Base-by-base conservation (phyloP, 2,888 invertebrate genomes). In the Caenorhabditis sulstoni region DNA sequence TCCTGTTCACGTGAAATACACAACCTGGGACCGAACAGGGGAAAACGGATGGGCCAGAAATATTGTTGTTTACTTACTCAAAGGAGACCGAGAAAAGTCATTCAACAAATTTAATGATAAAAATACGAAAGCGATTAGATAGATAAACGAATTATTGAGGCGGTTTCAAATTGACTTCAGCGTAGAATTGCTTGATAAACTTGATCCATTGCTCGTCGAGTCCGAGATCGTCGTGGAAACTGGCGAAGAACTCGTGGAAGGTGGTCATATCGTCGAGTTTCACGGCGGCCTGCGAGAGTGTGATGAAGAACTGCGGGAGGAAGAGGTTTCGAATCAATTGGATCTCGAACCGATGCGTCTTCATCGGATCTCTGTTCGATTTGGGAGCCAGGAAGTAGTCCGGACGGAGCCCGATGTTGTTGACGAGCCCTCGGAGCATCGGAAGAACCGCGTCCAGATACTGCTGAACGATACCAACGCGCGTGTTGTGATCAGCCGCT, bases 391-490 rank as follows among this genome's bases (percentile, higher is more conserved):
- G 29, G 41, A 77, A 77, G 55, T 62, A 66, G 22, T 78, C 71
- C 0, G 57, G 14, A 3, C 73, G 66, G 7, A 65, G n/a, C 4
- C 78, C 78, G 39, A 78, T 67, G 41, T 78, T 78, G 16, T 62
- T 62, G 7, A 74, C 45, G 16, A 79, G 59, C 29, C 74, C 66
- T 4, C 64, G 66, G 37, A 79, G 50, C 23, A 74, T 57, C 12
- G 79, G 79, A 0, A 68, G 35, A 1, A 66, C 73, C 18, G 74
- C 79, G 23, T 79, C 62, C 8, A 79, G 45, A 58, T 79, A 57
- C 20, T 79, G 79, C 14, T 55, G 44, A 18, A 75, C 61, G 59
- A 73, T 75, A n/a, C 58, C 67, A 3, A 62, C 16, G 0, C 66
- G 47, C 0, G 78, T 35, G 39, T 50, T 71, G 3, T 53, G 59